Conservation (phyloP, 2,113 vertebrate genomes). For the Phaetusa simplex region DNA sequence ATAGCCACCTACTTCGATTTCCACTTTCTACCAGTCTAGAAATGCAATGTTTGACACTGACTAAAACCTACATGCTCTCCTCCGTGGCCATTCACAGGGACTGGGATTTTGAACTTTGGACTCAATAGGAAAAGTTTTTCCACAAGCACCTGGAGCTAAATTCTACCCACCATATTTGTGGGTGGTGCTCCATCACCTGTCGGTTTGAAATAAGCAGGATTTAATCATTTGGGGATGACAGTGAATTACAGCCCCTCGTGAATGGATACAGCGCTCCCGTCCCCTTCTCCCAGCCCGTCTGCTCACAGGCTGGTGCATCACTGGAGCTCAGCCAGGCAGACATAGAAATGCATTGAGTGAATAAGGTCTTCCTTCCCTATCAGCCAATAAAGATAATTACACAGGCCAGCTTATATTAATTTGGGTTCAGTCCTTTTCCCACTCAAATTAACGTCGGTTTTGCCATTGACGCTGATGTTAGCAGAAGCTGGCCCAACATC, state of each 20-base stretch:
- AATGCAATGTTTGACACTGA: not conserved
- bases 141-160: not conserved
- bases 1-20: not conserved
- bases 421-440: conserved; percentile 38
- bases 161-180: not conserved
- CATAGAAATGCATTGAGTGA: conserved; percentile 10
- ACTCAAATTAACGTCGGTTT: conserved; percentile 21
- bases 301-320: conserved; percentile 10
- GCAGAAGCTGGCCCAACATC: not conserved
- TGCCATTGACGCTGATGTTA: not conserved
- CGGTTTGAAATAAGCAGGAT: not conserved
- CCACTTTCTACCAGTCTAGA: not conserved
- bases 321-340: conserved; percentile 42
- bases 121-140: not conserved
- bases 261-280: not conserved
- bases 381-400: conserved; percentile 56
- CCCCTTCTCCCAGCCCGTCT: conserved; percentile 25
- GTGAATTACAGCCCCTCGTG: not conserved
- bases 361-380: conserved; percentile 31
- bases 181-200: not conserved
- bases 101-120: not conserved
- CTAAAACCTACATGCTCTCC: not conserved
- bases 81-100: not conserved
- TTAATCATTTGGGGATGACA: not conserved
- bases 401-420: not conserved